phyloP scores from a whole-genome alignment of 92 coral and sea anemone species.

The Isaurus tuberculatus region DNA sequence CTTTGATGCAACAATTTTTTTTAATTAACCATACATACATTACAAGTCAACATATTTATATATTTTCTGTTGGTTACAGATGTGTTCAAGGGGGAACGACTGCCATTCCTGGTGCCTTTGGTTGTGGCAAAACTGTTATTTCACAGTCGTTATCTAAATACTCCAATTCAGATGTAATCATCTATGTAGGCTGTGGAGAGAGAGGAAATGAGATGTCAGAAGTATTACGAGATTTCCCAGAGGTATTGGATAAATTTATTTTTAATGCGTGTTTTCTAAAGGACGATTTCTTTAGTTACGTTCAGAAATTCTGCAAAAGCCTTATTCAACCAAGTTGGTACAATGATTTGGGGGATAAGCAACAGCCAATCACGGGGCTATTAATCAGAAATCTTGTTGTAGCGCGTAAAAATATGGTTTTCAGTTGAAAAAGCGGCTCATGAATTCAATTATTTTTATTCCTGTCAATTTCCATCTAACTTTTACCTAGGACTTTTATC shows the following conservation, averaged over 20 bases:
- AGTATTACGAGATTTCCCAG: constrained; percentile 99
- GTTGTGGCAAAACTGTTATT: constrained; percentile 99
- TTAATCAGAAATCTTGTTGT: too few relatives aligned
- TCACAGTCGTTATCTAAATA: constrained; percentile 98
- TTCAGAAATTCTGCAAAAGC: neutral
- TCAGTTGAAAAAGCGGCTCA: too few relatives aligned
- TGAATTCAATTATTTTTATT: too few relatives aligned
- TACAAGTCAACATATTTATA: too few relatives aligned
- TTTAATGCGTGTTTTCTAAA: neutral
- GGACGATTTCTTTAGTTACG: neutral
- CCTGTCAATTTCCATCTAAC: too few relatives aligned
- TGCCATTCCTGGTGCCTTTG: constrained; percentile 99
- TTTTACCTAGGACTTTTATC: too few relatives aligned
- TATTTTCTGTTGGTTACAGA: constrained; percentile 34
- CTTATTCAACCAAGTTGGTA: neutral
- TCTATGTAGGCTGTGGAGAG: constrained; percentile 99
- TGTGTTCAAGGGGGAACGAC: constrained; percentile 99
- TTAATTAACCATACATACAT: too few relatives aligned
- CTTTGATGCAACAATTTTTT: too few relatives aligned
- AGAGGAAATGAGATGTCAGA: constrained; percentile 99
- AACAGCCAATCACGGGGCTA: too few relatives aligned
- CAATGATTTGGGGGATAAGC: too few relatives aligned
- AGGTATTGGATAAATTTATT: constrained; percentile 62
- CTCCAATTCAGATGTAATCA: constrained; percentile 97
- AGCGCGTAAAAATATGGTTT: too few relatives aligned